phyloP scores from a whole-genome alignment of 2,888 invertebrate species.

The Agrypnus murinus region DNA sequence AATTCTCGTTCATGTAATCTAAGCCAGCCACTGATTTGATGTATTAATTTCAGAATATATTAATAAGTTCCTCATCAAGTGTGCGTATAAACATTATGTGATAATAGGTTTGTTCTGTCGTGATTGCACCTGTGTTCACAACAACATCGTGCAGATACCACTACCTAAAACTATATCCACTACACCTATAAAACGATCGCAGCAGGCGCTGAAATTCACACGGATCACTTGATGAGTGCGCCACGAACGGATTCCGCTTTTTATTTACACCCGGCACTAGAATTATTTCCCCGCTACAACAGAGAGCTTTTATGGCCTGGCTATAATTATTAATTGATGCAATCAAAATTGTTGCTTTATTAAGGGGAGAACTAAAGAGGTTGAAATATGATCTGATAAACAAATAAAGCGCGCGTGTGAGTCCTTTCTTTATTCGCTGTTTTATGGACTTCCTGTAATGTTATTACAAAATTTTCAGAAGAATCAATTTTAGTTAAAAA shows the following conservation, averaged over 20 bases:
- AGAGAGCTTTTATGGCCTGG: slow-evolving; percentile 23
- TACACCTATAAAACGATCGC: slow-evolving; percentile 48
- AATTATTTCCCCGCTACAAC: slow-evolving; percentile 21
- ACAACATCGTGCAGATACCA: slow-evolving; percentile 37
- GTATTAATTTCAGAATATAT: slow-evolving; percentile 23
- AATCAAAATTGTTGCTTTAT: slow-evolving; percentile 30
- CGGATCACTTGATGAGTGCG: slow-evolving; percentile 39
- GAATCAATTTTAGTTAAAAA: too few species aligned
- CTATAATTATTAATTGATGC: slow-evolving; percentile 26
- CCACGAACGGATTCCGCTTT: background rate
- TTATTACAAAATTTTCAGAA: too few species aligned
- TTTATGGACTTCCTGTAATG: too few species aligned
- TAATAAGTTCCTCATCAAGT: slow-evolving; percentile 35
- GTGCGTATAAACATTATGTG: slow-evolving; percentile 36
- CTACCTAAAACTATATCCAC: too few species aligned
- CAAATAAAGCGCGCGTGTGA: too few species aligned
- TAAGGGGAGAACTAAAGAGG: background rate
- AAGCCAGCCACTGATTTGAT: background rate
- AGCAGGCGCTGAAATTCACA: slow-evolving; percentile 57
- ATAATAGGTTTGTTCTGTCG: slow-evolving; percentile 53
- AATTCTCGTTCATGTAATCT: background rate
- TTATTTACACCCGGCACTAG: slow-evolving; percentile 7
- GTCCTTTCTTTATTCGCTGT: too few species aligned
- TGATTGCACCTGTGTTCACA: slow-evolving; percentile 53
- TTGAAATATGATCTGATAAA: too few species aligned